A percentile compares a stretch with the other conserved stretches of the same genome.
phyloP scores from a whole-genome alignment of 2,797 vertebrate genomes.

The Microctenopoma stevenorrisi region DNA sequence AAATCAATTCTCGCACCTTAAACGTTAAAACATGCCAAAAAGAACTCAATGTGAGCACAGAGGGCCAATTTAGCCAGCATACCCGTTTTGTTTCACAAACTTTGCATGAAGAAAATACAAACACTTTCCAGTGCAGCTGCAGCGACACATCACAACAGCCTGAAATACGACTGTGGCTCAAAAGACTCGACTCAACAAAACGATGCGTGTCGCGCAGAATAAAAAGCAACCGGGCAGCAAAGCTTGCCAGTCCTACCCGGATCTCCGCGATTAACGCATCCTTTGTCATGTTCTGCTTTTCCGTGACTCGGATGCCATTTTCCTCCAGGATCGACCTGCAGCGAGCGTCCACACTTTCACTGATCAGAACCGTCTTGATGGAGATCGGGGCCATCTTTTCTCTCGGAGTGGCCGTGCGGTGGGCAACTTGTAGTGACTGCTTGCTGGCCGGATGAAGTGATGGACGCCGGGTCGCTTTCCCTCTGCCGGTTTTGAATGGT shows the following conservation, averaged over 20 bases:
- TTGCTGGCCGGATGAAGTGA: slow-evolving; percentile 26
- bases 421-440: slow-evolving; percentile 9
- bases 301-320: slow-evolving; percentile 89
- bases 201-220: not conserved
- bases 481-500: slow-evolving; percentile 67
- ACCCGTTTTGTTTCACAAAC: not conserved
- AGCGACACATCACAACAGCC: not conserved
- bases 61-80: not conserved
- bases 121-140: not conserved
- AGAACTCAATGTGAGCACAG: not conserved
- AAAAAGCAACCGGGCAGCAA: not conserved
- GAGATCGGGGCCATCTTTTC: slow-evolving; percentile 85
- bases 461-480: slow-evolving; percentile 32
- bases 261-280: slow-evolving; percentile 91
- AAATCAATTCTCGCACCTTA: not conserved
- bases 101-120: not conserved
- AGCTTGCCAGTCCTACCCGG: slow-evolving; percentile 78
- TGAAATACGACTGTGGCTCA: not conserved
- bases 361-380: slow-evolving; percentile 89
- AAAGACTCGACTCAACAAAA: not conserved
- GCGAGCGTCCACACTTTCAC: slow-evolving; percentile 92
- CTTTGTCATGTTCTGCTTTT: slow-evolving; percentile 87
- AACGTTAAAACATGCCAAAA: not conserved
- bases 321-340: slow-evolving; percentile 89
- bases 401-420: not conserved